These are phyloP conservation scores for Euleptes europaea DNA, from an alignment of 2,113 vertebrate genomes.

Conservation along the genomic window DNA sequence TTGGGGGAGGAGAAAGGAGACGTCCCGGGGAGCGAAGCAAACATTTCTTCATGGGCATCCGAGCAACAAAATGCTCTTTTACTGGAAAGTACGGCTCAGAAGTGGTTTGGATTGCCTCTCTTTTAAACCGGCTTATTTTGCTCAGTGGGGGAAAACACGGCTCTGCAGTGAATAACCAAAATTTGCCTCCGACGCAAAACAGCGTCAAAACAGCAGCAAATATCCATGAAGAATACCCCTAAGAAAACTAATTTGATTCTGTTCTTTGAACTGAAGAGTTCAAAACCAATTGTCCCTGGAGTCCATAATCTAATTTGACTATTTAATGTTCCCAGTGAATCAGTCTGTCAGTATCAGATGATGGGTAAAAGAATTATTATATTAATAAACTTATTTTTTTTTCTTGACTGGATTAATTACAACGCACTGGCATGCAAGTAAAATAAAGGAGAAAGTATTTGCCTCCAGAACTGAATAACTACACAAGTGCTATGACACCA, in stretches of 20 bases:
- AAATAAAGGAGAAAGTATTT: slow-evolving; percentile 1
- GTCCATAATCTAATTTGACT: slow-evolving; percentile 12
- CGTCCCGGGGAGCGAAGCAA: too few species aligned
- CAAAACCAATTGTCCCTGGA: background rate
- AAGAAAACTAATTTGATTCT: background rate
- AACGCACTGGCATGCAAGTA: background rate
- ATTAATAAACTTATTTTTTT: slow-evolving; percentile 20
- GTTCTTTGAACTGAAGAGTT: slow-evolving; percentile 17
- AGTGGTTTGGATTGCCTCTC: too few species aligned
- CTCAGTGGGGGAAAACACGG: too few species aligned
- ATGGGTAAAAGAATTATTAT: slow-evolving; percentile 5
- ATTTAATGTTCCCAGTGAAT: background rate
- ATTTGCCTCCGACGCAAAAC: too few species aligned
- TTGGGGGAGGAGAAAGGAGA: too few species aligned
- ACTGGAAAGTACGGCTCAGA: too few species aligned
- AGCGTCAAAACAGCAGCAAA: too few species aligned
- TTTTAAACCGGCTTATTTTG: too few species aligned
- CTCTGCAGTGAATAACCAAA: too few species aligned
- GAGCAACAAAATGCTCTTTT: too few species aligned
- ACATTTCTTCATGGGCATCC: too few species aligned
- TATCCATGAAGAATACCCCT: too few species aligned
- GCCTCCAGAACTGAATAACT: background rate
- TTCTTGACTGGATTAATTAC: slow-evolving; percentile 1
- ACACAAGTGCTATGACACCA: background rate
- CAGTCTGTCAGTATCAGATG: background rate